Conservation (phyloP, 2,888 invertebrate species). For the Hydriomena furcata region DNA sequence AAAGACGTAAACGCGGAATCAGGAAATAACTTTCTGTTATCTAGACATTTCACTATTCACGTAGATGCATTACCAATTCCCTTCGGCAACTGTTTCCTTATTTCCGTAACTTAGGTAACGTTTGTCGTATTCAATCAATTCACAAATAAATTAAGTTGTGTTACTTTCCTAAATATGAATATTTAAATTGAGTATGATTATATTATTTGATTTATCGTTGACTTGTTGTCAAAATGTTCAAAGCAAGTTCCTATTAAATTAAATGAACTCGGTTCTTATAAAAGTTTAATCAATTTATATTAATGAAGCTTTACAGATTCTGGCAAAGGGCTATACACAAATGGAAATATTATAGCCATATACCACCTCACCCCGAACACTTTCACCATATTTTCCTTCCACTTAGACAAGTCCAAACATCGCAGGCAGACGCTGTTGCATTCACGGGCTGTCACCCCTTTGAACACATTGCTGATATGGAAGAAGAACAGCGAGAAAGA, state of each 20-base stretch:
- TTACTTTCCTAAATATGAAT: too few relatives aligned
- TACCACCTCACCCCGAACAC: slow-evolving; percentile 86
- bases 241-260: too few relatives aligned
- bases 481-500: slow-evolving; percentile 44
- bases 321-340: slow-evolving; percentile 52
- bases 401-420: slow-evolving; percentile 83
- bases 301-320: slow-evolving; percentile 16
- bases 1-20: not conserved
- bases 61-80: slow-evolving; percentile 15
- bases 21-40: slow-evolving; percentile 5
- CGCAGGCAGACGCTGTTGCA: slow-evolving; percentile 63
- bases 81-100: slow-evolving; percentile 4
- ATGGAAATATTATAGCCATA: slow-evolving; percentile 56
- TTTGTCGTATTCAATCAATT: slow-evolving; percentile 7
- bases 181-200: too few relatives aligned
- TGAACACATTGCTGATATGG: slow-evolving; percentile 75
- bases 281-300: not conserved
- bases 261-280: too few relatives aligned
- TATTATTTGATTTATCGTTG: too few relatives aligned
- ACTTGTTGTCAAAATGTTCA: too few relatives aligned
- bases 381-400: slow-evolving; percentile 86
- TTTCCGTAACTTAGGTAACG: slow-evolving; percentile 6
- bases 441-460: slow-evolving; percentile 77
- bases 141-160: not conserved
- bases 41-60: slow-evolving; percentile 16